Evolutionary conservation across 2,797 vertebrate genomes (phyloP), one percentile per base, ranked within the genome.

Genomic region (Tamandua tetradactyla): DNA sequence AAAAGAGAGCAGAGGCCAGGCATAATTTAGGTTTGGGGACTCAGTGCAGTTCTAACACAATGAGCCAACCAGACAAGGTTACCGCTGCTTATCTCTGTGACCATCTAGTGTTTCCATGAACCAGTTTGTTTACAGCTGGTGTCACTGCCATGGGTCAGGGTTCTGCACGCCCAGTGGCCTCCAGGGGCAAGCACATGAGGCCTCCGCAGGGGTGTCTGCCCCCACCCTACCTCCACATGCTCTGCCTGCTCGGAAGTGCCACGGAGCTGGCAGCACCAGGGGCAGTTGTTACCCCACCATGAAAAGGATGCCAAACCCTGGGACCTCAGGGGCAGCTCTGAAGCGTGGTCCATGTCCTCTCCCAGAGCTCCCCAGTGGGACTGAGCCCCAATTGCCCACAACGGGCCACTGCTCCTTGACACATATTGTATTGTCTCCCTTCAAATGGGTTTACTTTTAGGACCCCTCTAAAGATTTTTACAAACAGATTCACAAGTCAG

Each of bases 11-110:
- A 49, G 61, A 64, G 30, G 23, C 55, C 30, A 20, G 62, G 40
- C 40, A 9, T 40, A 27, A 1, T 3, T n/a, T 64, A 27, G 62
- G 22, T 20, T 35, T 35, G 57, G 17, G 10, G 22, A 4, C 2
- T n/a, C n/a, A n/a, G n/a, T n/a, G n/a, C n/a, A 7, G 22, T 6
- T 37, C 44, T 25, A 61, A 12, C 5, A 0, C 0, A 2, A 22
- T 12, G 30, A 61, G 37, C 7, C 11, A 15, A 55, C 12, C 40
- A 37, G 18, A 17, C 40, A 64, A 14, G 15, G 9, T 25, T 27
- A 18, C 7, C 17, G 35, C 32, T 57, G 18, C 18, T 7, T 27
- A 13, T 0, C 12, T 22, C 32, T 37, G 8, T 10, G 49, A 17
- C 62, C 52, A 25, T 52, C 40, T 44, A n/a, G 7, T 25, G 7